Conservation (phyloP, 2,888 invertebrate species). For the Aproaerema taeniolella region DNA sequence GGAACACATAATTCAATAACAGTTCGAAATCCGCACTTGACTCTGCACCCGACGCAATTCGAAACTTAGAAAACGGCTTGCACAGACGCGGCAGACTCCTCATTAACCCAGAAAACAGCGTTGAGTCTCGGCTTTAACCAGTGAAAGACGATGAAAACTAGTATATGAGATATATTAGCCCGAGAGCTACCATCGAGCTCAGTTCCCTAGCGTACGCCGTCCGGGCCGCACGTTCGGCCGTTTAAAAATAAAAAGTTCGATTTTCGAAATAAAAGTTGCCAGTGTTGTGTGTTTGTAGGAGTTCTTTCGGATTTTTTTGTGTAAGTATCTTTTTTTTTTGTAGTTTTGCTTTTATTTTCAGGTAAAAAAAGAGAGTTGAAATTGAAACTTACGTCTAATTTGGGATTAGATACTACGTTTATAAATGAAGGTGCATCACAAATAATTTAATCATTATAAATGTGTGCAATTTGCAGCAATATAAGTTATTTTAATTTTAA, state of each 20-base stretch:
- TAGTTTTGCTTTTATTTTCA: not conserved
- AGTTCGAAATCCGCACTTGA: constrained; percentile 34
- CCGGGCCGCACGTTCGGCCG: constrained; percentile 32
- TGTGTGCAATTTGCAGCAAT: not conserved
- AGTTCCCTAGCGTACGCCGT: constrained; percentile 42
- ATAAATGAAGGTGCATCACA: no score
- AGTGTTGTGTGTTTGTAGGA: constrained; percentile 33
- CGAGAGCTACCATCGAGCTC: constrained; percentile 33
- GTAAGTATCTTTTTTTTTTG: constrained; percentile 35
- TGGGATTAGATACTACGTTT: no score
- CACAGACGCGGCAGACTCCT: constrained; percentile 50
- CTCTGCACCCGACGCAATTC: constrained; percentile 52
- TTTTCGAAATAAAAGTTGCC: constrained; percentile 26
- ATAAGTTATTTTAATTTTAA: no score
- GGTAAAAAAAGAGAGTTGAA: not conserved
- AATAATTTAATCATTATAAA: no score
- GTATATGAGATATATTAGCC: constrained; percentile 70
- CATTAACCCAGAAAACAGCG: constrained; percentile 73
- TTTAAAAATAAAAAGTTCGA: constrained; percentile 23
- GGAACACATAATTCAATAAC: constrained; percentile 48
- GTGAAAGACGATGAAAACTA: constrained; percentile 73
- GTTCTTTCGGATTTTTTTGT: constrained; percentile 43
- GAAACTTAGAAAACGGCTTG: constrained; percentile 69
- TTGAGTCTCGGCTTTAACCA: constrained; percentile 39
- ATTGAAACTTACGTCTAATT: no score